Base-by-base conservation (phyloP, 2,888 invertebrate genomes). In the Ennomos erosarius region DNA sequence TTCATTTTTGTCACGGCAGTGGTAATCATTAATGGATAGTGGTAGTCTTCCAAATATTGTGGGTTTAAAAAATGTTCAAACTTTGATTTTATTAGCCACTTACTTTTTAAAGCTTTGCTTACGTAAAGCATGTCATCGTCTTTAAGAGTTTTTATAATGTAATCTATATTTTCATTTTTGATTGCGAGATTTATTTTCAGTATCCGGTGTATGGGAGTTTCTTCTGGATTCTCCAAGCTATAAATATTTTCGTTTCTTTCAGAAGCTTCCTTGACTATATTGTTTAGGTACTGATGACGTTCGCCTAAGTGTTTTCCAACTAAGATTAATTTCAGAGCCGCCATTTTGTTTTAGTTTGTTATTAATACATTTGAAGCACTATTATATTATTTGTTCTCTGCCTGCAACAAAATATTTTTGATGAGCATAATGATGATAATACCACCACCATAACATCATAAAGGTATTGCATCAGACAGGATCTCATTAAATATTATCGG, bases 121-220 rank as follows among this genome's bases (percentile, higher is more conserved):
- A 89, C 87, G 53, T 78, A 87, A 0, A 90, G 64, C 82, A 88
- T 79, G 51, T 88, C 84, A 16, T 80, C 75, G 16, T 82, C 75
- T 74, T 84, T 84, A 13, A 89, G 67, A 49, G 73, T 84, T n/a
- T 70, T 54, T 10, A 87, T 16, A 9, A 89, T 81, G 55, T 76
- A 89, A 11, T 84, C 73, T 0, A 81, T 68, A 57, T 85, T 63
- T 53, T 69, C 76, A 12, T 75, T 62, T 63, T 80, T 77, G 9
- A 73, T 78, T 4, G 90, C 87, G 2, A 90, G 63, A n/a, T 87
- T 79, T 53, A 88, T 87, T 73, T 87, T 87, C 46, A 83, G 85
- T 10, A 88, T 65, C 56, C 79, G 71, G 59, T 87, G 85, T 10
- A 86, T 50, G 6, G 79, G 65, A 9, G 78, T 68, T n/a, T 51